phyloP scores from a whole-genome alignment of 2,888 invertebrate genomes.

The Drosophila ochracea region DNA sequence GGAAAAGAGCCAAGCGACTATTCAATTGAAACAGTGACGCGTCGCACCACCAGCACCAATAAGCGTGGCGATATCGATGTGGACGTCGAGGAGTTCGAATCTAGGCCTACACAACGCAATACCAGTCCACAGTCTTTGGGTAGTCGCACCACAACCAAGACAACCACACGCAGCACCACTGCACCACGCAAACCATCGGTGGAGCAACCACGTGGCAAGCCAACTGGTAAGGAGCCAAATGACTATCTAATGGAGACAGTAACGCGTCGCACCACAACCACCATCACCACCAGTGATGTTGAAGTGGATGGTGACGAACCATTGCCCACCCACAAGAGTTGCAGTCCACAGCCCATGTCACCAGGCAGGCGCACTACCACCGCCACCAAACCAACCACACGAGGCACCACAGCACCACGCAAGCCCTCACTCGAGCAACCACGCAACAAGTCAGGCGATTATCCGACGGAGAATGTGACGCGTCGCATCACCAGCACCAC shows the following conservation, averaged over 20 bases:
- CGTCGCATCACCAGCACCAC: slow-evolving; percentile 11
- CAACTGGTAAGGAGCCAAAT: not conserved
- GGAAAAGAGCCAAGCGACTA: slow-evolving; percentile 3
- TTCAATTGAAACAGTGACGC: slow-evolving; percentile 3
- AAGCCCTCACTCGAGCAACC: slow-evolving; percentile 11
- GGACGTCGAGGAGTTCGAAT: slow-evolving; percentile 22
- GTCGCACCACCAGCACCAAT: slow-evolving; percentile 11
- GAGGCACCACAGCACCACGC: slow-evolving; percentile 8
- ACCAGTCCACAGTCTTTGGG: slow-evolving; percentile 35
- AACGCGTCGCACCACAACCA: slow-evolving; percentile 11
- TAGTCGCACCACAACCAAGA: slow-evolving; percentile 52
- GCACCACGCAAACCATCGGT: slow-evolving; percentile 25
- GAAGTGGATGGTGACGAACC: slow-evolving; percentile 53
- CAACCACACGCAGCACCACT: slow-evolving; percentile 13
- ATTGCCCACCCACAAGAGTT: slow-evolving; percentile 20
- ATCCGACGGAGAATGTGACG: not conserved
- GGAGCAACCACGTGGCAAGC: slow-evolving; percentile 19
- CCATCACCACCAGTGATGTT: slow-evolving; percentile 22
- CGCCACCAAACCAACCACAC: not conserved
- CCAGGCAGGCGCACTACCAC: slow-evolving; percentile 13
- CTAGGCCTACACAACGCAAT: not conserved
- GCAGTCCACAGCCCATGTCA: slow-evolving; percentile 18
- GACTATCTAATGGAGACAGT: slow-evolving; percentile 11
- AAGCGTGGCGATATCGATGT: slow-evolving; percentile 23
- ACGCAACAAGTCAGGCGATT: not conserved